Percentiles rank a stretch among this genome's conserved stretches.
These are phyloP conservation scores for Forpus xanthops DNA, from an alignment of 2,797 vertebrate species.

Conservation along the genomic window DNA sequence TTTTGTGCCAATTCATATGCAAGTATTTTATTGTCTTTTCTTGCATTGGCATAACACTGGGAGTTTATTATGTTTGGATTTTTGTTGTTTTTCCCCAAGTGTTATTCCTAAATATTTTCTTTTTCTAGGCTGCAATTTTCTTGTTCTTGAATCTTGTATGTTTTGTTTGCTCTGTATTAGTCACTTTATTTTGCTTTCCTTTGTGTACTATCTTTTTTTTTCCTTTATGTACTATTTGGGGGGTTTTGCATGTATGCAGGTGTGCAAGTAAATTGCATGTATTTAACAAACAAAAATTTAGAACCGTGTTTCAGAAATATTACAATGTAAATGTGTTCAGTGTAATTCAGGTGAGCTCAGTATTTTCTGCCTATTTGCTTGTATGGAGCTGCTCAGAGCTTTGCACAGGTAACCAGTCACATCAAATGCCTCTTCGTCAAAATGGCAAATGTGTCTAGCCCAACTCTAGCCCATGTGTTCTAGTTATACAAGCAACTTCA, in stretches of 20 bases:
- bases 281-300: neutral
- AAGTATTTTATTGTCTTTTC: neutral
- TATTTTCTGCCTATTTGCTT: neutral
- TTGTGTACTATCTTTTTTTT: neutral
- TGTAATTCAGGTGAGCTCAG: neutral
- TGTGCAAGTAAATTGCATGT: neutral
- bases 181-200: neutral
- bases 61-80: neutral
- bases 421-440: neutral
- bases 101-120: neutral
- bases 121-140: neutral
- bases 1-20: neutral
- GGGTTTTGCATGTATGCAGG: neutral
- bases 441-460: neutral
- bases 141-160: neutral
- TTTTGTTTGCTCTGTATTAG: neutral
- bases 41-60: neutral
- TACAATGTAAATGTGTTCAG: neutral
- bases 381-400: neutral
- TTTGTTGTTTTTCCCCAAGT: neutral
- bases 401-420: neutral
- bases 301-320: neutral
- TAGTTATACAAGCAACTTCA: neutral
- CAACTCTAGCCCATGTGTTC: neutral
- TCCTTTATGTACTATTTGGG: accelerated